Conservation (phyloP, 2,888 invertebrate species). For the Drosophila maculinotata region DNA sequence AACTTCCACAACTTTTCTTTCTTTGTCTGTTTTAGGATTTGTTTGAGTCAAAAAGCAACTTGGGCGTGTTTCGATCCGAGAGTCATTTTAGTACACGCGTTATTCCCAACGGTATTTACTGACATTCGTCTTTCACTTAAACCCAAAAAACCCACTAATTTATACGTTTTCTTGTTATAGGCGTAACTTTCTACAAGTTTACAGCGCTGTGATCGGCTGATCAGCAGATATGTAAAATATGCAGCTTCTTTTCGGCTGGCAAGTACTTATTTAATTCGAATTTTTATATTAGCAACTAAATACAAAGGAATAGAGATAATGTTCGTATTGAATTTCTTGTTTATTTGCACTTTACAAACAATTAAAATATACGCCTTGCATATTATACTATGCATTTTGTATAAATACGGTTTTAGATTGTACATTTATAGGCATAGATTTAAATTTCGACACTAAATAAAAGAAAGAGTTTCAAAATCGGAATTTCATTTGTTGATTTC, state of each 20-base stretch:
- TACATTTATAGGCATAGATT: conserved; percentile 65
- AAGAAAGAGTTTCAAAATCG: not conserved
- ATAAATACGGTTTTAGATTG: conserved; percentile 55
- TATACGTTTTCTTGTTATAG: conserved; percentile 40
- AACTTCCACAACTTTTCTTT: not conserved
- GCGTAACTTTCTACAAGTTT: conserved; percentile 80
- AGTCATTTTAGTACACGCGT: conserved; percentile 69
- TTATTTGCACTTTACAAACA: conserved; percentile 54
- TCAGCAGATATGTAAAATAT: conserved; percentile 1
- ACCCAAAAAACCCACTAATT: not conserved
- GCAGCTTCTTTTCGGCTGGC: no score
- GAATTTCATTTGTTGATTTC: conserved; percentile 18
- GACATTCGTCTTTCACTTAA: not conserved
- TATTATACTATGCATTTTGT: conserved; percentile 29
- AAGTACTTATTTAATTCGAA: conserved; percentile 1
- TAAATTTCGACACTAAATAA: conserved; percentile 45
- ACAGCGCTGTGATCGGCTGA: conserved; percentile 53
- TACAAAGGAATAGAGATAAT: not conserved
- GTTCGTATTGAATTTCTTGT: conserved; percentile 35
- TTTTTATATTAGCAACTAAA: not conserved
- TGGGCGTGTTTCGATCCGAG: conserved; percentile 25
- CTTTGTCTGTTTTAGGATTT: conserved; percentile 54
- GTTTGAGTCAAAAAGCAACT: conserved; percentile 40
- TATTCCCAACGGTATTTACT: conserved; percentile 73
- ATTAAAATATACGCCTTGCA: conserved; percentile 33